These are phyloP conservation scores for Phymastichus coffea DNA, from an alignment of 1,140 invertebrate genomes.

Conservation along the genomic window DNA sequence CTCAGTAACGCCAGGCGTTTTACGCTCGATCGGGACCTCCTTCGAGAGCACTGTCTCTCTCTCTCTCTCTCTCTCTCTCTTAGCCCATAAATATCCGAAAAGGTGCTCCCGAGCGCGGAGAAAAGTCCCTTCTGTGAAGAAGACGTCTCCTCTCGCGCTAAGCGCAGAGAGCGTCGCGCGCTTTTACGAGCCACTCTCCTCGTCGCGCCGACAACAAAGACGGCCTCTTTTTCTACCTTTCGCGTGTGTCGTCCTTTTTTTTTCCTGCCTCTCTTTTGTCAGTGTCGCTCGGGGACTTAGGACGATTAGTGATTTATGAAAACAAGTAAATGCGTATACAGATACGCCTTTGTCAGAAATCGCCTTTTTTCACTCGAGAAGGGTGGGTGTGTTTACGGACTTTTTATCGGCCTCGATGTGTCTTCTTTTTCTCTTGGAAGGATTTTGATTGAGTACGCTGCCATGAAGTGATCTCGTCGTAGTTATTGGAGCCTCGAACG, in stretches of 20 bases:
- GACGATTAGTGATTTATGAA: background rate
- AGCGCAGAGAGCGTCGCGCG: background rate
- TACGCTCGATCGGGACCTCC: conserved; percentile 22
- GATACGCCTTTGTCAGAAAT: too few species aligned
- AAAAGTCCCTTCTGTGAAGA: too few species aligned
- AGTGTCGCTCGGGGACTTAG: background rate
- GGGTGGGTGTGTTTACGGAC: too few species aligned
- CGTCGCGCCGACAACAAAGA: conserved; percentile 1
- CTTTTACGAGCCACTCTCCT: conserved; percentile 10
- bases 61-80: background rate
- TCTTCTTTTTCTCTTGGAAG: background rate
- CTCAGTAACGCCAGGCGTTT: conserved; percentile 21
- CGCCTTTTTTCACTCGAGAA: too few species aligned
- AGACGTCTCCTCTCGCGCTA: background rate
- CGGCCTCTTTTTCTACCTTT: background rate
- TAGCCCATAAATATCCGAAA: background rate
- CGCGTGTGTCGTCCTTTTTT: background rate
- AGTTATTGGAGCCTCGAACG: too few species aligned
- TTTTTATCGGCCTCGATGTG: background rate
- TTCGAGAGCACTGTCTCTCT: conserved; percentile 9
- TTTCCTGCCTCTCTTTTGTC: background rate
- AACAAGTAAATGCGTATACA: too few species aligned
- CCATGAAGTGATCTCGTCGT: too few species aligned
- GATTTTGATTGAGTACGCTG: conserved; percentile 5
- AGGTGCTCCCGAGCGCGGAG: background rate